These are phyloP conservation scores for Ophion obscuratus DNA, from an alignment of 2,888 invertebrate genomes.

Conservation along the genomic window DNA sequence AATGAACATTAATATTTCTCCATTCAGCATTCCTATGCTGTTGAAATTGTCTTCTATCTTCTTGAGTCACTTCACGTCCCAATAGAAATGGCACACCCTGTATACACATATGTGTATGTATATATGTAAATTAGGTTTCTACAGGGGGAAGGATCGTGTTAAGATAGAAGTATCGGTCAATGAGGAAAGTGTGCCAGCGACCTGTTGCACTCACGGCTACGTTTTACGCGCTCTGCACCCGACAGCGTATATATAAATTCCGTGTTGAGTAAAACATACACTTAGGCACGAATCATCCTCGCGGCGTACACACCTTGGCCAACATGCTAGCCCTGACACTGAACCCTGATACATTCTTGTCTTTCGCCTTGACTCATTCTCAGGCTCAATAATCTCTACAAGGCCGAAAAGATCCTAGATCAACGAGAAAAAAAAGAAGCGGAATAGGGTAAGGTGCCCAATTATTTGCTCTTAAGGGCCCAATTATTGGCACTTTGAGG, in stretches of 20 bases:
- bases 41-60: not conserved
- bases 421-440: not conserved
- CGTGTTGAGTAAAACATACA: constrained; percentile 38
- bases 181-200: constrained; percentile 81
- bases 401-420: not conserved
- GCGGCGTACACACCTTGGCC: constrained; percentile 35
- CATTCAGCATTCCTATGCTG: too few species aligned
- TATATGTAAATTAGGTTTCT: constrained; percentile 18
- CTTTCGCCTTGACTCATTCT: constrained; percentile 24
- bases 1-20: too few species aligned
- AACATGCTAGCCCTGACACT: constrained; percentile 34
- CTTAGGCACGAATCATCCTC: constrained; percentile 20
- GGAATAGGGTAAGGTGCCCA: not conserved
- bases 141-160: constrained; percentile 68
- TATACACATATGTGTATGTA: not conserved
- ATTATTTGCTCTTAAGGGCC: too few species aligned
- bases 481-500: too few species aligned
- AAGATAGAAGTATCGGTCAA: constrained; percentile 72
- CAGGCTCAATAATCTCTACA: not conserved
- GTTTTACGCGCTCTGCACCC: constrained; percentile 45
- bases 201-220: constrained; percentile 72
- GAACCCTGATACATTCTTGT: not conserved
- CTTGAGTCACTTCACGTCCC: not conserved
- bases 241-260: constrained; percentile 35
- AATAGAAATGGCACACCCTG: too few species aligned